A percentile compares a stretch with the other conserved stretches of the same genome.
Evolutionary conservation across 2,113 vertebrate genomes (phyloP).

Genomic region (Podarcis muralis): DNA sequence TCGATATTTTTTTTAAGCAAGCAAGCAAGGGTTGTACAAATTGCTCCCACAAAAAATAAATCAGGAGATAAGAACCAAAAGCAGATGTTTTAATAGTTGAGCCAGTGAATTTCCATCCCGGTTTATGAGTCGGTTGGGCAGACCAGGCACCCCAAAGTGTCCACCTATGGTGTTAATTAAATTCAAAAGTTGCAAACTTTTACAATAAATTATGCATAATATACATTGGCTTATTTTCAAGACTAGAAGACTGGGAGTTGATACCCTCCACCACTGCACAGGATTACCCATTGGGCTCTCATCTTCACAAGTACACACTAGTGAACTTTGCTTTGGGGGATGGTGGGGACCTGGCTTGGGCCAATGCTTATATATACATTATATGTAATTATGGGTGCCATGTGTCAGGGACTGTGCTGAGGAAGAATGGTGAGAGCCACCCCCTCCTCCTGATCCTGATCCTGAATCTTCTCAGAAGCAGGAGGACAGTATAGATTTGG

Average conservation of each 20-base stretch:
- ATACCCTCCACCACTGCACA: neutral
- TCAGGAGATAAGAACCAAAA: neutral
- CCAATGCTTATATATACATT: too few species aligned
- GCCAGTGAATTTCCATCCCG: neutral
- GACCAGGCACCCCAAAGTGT: neutral
- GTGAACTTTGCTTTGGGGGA: too few species aligned
- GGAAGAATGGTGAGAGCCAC: too few species aligned
- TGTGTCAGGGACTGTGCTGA: too few species aligned
- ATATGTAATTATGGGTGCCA: too few species aligned
- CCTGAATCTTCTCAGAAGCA: too few species aligned
- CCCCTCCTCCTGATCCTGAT: too few species aligned
- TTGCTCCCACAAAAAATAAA: slow-evolving; percentile 19
- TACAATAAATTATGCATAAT: neutral
- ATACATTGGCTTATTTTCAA: neutral
- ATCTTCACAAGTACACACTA: too few species aligned
- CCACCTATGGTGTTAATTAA: neutral
- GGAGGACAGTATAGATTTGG: too few species aligned
- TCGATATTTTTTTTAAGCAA: neutral
- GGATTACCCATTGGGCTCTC: too few species aligned
- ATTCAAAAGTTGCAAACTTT: neutral
- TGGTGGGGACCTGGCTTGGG: too few species aligned
- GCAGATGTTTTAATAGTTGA: neutral
- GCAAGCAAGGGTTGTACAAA: slow-evolving; percentile 30
- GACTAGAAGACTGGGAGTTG: neutral
- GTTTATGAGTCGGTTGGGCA: neutral